Evolutionary conservation across 2,113 vertebrate species (phyloP).

Genomic region (Sylvilagus bachmani): DNA sequence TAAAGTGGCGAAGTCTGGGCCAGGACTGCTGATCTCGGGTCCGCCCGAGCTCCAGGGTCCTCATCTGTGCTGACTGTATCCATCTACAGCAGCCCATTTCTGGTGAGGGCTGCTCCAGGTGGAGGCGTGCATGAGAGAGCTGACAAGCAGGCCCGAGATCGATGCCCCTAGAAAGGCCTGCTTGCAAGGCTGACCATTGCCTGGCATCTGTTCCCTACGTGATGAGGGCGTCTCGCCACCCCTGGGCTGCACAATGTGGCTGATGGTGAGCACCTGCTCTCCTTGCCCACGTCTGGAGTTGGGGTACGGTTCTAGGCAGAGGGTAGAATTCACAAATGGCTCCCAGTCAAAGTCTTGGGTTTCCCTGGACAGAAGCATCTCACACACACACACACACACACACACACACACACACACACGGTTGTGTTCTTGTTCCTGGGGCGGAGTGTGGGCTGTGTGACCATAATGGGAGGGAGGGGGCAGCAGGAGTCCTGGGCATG

Average conservation of each 20-base stretch:
- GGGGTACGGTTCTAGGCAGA: not conserved
- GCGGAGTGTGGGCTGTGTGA: not conserved
- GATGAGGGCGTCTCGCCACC: not conserved
- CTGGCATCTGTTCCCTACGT: not conserved
- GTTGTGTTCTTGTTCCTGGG: not conserved
- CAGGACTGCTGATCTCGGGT: fast-evolving
- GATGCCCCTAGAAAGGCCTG: not conserved
- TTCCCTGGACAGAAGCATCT: not conserved
- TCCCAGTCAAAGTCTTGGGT: not conserved
- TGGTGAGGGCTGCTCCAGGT: not conserved
- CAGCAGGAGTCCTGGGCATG: not conserved
- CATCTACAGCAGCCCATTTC: too few species aligned
- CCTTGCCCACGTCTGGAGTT: not conserved
- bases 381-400: too few species aligned
- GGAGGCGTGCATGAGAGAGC: not conserved
- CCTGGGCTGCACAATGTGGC: not conserved
- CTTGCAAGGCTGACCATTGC: not conserved
- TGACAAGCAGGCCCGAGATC: not conserved
- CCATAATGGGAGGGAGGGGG: not conserved
- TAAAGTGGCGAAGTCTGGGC: too few species aligned
- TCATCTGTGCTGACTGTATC: not conserved
- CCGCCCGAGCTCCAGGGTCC: not conserved
- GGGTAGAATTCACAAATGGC: too few species aligned
- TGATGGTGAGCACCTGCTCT: not conserved
- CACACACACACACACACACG: not conserved